Evolutionary conservation across 2,113 vertebrate genomes (phyloP).

Genomic region (Myrmecophaga tridactyla): DNA sequence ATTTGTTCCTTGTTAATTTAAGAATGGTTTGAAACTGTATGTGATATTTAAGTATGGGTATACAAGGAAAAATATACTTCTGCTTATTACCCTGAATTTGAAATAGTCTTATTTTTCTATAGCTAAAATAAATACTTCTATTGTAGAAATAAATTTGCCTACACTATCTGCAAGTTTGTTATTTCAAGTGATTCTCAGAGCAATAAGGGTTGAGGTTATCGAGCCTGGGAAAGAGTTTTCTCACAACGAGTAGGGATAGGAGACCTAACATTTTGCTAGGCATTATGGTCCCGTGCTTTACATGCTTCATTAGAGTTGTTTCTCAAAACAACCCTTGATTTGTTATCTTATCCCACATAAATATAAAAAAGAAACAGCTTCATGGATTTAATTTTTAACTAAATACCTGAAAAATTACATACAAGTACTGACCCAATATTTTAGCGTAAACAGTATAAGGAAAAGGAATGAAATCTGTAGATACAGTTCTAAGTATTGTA

Average conservation of each 20-base stretch:
- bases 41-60: conserved; percentile 53
- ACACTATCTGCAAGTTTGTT: conserved; percentile 19
- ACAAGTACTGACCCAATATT: neutral
- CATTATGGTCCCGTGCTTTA: neutral
- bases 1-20: conserved; percentile 67
- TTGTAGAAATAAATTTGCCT: conserved; percentile 81
- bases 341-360: neutral
- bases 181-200: neutral
- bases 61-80: conserved; percentile 79
- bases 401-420: neutral
- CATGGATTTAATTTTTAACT: neutral
- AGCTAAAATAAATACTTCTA: conserved; percentile 81
- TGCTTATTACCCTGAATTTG: conserved; percentile 82
- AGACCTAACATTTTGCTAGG: neutral
- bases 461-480: neutral
- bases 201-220: neutral
- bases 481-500: neutral
- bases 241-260: neutral
- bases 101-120: conserved; percentile 86
- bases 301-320: neutral
- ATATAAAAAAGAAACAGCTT: neutral
- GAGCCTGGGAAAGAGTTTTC: neutral
- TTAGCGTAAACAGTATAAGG: neutral
- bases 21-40: conserved; percentile 66
- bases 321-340: neutral